Evolutionary conservation across 2,888 invertebrate species (phyloP).

Genomic region (Nycteola revayana): DNA sequence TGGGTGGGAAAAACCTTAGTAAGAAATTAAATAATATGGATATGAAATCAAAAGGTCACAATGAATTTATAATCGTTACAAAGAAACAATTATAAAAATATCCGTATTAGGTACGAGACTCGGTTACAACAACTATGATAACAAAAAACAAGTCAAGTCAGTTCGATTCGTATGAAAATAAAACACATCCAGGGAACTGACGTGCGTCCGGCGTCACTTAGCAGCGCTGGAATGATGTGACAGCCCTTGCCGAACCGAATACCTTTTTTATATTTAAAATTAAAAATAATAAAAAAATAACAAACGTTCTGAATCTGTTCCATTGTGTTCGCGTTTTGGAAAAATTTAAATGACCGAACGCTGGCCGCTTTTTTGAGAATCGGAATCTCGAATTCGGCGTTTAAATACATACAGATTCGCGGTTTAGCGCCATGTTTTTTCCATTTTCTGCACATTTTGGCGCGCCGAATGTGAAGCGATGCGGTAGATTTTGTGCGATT

Average conservation of each 20-base stretch:
- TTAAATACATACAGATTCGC: constrained; percentile 80
- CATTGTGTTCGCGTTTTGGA: constrained; percentile 81
- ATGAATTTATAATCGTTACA: constrained; percentile 32
- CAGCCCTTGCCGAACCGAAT: constrained; percentile 78
- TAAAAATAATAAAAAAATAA: constrained; percentile 65
- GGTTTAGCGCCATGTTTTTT: constrained; percentile 82
- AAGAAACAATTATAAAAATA: constrained; percentile 57
- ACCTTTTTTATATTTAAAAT: constrained; percentile 73
- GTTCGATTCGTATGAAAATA: constrained; percentile 77
- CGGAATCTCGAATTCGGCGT: constrained; percentile 76
- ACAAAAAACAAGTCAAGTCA: constrained; percentile 73
- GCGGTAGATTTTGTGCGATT: constrained; percentile 75
- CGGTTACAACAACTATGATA: constrained; percentile 69
- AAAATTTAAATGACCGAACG: constrained; percentile 77
- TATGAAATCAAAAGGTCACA: constrained; percentile 14
- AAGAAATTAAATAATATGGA: too few species aligned
- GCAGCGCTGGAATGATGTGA: constrained; percentile 81
- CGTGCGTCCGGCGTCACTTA: constrained; percentile 82
- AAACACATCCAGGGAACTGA: constrained; percentile 73
- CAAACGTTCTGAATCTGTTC: constrained; percentile 70
- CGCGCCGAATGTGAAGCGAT: constrained; percentile 62
- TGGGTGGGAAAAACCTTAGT: too few species aligned
- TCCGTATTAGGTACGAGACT: constrained; percentile 60
- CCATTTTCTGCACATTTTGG: constrained; percentile 78
- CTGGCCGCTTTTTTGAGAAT: constrained; percentile 69